Percentiles rank a stretch among this genome's conserved stretches.
phyloP scores from a whole-genome alignment of 2,888 invertebrate species.

The Andrena haemorrhoa region DNA sequence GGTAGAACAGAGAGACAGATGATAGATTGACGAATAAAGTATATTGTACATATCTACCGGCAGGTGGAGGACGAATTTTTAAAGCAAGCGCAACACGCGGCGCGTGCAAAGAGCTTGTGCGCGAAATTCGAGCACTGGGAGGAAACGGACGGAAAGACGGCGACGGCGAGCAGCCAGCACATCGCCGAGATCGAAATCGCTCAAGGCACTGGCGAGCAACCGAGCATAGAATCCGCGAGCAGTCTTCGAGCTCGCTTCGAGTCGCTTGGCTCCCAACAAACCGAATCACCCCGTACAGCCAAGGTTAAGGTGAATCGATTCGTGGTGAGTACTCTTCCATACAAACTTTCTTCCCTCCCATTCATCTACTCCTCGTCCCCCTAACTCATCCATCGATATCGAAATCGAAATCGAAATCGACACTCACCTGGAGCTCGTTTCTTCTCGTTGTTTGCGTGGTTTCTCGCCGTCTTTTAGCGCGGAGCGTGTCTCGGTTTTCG shows the following conservation, averaged over 20 bases:
- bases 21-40: neutral
- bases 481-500: constrained; percentile 37
- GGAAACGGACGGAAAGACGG: constrained; percentile 86
- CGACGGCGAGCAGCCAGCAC: constrained; percentile 82
- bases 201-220: constrained; percentile 88
- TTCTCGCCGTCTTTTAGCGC: constrained; percentile 3
- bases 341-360: constrained; percentile 3
- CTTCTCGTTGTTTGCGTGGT: constrained; percentile 4
- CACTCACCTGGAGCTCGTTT: neutral
- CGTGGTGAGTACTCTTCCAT: constrained; percentile 90
- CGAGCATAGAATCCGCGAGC: constrained; percentile 94
- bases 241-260: constrained; percentile 95
- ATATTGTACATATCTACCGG: neutral
- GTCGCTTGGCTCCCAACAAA: constrained; percentile 89
- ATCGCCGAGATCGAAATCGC: constrained; percentile 84
- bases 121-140: constrained; percentile 96
- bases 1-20: too few relatives aligned
- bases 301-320: constrained; percentile 94
- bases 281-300: constrained; percentile 85
- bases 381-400: constrained; percentile 1
- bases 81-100: constrained; percentile 91
- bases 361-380: neutral
- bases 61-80: constrained; percentile 89
- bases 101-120: constrained; percentile 93
- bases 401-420: neutral